phyloP scores from a whole-genome alignment of 2,797 vertebrate genomes.

The Astyanax mexicanus region DNA sequence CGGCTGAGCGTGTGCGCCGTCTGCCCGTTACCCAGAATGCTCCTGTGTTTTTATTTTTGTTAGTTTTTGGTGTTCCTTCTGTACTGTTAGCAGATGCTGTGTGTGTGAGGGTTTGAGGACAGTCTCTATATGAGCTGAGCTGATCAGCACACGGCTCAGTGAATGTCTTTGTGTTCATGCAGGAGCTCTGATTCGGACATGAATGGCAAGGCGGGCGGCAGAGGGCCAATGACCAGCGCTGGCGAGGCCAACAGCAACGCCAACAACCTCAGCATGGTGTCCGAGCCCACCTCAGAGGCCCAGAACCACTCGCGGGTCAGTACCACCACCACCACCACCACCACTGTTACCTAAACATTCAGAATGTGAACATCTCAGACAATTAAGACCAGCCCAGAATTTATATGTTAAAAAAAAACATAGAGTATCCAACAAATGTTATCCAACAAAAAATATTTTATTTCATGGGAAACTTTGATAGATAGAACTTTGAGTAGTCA shows the following conservation, averaged over 20 bases:
- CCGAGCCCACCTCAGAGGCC: slow-evolving; percentile 79
- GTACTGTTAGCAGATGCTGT: slow-evolving; percentile 22
- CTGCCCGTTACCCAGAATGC: slow-evolving; percentile 50
- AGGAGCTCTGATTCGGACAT: slow-evolving; percentile 83
- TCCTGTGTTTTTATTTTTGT: slow-evolving; percentile 14
- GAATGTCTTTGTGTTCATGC: slow-evolving; percentile 50
- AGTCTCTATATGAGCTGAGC: slow-evolving; percentile 7
- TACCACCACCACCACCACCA: no score
- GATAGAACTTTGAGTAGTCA: no score
- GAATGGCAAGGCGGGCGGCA: slow-evolving; percentile 84
- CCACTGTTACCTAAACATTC: not conserved
- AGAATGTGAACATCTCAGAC: no score
- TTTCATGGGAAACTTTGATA: no score
- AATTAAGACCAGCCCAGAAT: no score
- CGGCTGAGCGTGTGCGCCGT: slow-evolving; percentile 38
- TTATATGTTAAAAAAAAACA: no score
- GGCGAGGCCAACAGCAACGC: slow-evolving; percentile 76
- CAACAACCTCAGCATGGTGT: slow-evolving; percentile 85
- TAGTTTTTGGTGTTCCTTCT: not conserved
- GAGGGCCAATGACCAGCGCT: slow-evolving; percentile 68
- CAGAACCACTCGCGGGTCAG: slow-evolving; percentile 83
- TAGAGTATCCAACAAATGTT: no score
- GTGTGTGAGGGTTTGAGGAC: slow-evolving; percentile 22
- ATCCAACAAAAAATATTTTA: no score
- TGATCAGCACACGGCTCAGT: slow-evolving; percentile 38